Evolutionary conservation across 2,888 invertebrate species (phyloP).

Genomic region (Crioceris asparagi): DNA sequence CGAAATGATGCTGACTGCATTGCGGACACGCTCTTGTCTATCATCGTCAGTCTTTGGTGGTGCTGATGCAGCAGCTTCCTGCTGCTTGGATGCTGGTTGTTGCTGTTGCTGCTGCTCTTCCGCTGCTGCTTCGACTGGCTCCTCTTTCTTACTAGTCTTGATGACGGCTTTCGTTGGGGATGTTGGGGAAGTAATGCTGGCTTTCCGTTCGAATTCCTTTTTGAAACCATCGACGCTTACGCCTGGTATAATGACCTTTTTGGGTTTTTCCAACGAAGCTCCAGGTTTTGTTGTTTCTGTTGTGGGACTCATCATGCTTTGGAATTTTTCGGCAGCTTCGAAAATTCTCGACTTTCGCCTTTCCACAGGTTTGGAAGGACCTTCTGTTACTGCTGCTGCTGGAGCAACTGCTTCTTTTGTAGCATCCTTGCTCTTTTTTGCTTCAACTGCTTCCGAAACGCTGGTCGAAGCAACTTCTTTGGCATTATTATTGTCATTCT

Average conservation of each 20-base stretch:
- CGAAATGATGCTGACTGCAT: constrained; percentile 62
- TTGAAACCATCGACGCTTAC: constrained; percentile 81
- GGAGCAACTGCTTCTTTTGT: constrained; percentile 16
- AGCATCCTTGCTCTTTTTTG: constrained; percentile 20
- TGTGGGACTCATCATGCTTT: constrained; percentile 42
- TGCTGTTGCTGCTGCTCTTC: neutral
- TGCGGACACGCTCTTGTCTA: constrained; percentile 49
- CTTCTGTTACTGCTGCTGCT: constrained; percentile 25
- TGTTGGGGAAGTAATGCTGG: constrained; percentile 45
- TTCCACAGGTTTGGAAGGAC: constrained; percentile 42
- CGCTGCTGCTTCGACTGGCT: constrained; percentile 25
- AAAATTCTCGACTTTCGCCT: constrained; percentile 57
- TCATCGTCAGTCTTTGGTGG: constrained; percentile 30
- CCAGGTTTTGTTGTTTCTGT: constrained; percentile 29
- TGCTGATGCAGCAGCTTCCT: constrained; percentile 11
- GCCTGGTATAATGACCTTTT: constrained; percentile 67
- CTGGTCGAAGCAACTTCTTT: constrained; percentile 12
- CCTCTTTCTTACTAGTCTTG: constrained; percentile 23
- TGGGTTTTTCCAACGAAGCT: constrained; percentile 46
- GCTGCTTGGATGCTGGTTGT: neutral
- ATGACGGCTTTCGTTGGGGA: constrained; percentile 29
- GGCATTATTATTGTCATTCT: constrained; percentile 29
- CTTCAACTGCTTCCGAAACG: constrained; percentile 19
- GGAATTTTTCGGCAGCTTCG: constrained; percentile 60
- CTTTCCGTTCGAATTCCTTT: constrained; percentile 74